Percentiles rank a stretch among this genome's conserved stretches.
Conservation (phyloP, 2,888 invertebrate genomes). For the Chloroclysta siterata region DNA sequence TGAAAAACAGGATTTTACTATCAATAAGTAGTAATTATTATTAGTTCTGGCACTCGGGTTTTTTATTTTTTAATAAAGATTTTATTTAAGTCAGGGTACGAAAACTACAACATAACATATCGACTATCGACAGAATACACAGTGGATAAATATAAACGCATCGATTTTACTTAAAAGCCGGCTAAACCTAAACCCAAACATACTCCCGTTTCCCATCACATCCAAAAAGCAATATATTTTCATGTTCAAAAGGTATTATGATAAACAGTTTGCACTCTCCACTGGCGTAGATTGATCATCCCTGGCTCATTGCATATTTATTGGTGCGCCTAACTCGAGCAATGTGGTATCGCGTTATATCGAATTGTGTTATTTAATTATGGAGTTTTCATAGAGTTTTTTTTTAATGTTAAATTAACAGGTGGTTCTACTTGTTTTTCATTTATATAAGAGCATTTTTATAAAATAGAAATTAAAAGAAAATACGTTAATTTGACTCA, state of each 20-base stretch:
- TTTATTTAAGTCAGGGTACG: not conserved
- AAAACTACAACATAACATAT: not conserved
- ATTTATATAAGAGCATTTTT: too few species aligned
- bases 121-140: not conserved
- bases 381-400: not conserved
- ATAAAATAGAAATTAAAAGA: too few species aligned
- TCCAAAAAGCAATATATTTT: constrained; percentile 47
- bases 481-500: too few species aligned
- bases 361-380: constrained; percentile 56
- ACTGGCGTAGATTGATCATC: constrained; percentile 66
- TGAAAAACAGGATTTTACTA: too few species aligned
- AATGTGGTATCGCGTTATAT: constrained; percentile 54
- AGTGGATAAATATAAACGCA: constrained; percentile 6
- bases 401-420: not conserved
- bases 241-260: constrained; percentile 61
- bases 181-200: constrained; percentile 19
- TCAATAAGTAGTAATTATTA: too few species aligned
- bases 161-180: constrained; percentile 21
- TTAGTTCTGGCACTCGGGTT: too few species aligned
- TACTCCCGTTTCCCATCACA: constrained; percentile 17
- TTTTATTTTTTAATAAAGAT: too few species aligned
- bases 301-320: constrained; percentile 70
- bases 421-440: too few species aligned
- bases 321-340: constrained; percentile 60
- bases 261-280: constrained; percentile 66